Percentiles rank a stretch among this genome's conserved stretches.
Evolutionary conservation across 92 coral and sea anemone species (phyloP).

Genomic region (Epizoanthus scotinus): DNA sequence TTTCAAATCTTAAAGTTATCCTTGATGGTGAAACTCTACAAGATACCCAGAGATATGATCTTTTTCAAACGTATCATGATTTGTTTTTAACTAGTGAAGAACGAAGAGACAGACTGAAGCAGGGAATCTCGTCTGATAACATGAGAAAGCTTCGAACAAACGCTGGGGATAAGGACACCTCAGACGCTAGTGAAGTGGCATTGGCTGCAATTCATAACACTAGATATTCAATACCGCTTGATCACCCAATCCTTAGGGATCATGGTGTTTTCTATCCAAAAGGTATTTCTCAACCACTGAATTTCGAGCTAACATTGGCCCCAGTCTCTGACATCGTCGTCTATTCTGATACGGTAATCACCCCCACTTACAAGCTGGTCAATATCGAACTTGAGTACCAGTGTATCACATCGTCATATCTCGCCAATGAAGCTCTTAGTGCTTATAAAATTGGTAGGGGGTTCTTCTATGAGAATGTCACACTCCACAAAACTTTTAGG

Average conservation of each 20-base stretch:
- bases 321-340: slow-evolving; percentile 40
- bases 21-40: not conserved
- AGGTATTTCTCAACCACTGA: slow-evolving; percentile 44
- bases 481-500: too few species aligned
- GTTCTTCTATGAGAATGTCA: too few species aligned
- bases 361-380: slow-evolving; percentile 39
- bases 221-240: slow-evolving; percentile 38
- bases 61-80: slow-evolving; percentile 44
- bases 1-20: too few species aligned
- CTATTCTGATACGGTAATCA: not conserved
- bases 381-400: slow-evolving; percentile 54
- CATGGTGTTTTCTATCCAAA: slow-evolving; percentile 57
- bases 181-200: slow-evolving; percentile 12
- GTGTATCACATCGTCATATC: slow-evolving; percentile 39
- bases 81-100: slow-evolving; percentile 8
- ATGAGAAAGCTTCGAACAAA: slow-evolving; percentile 42
- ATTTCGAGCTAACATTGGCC: slow-evolving; percentile 48
- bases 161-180: slow-evolving; percentile 5
- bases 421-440: slow-evolving; percentile 37
- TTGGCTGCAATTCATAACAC: slow-evolving; percentile 38
- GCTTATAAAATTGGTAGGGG: slow-evolving; percentile 19
- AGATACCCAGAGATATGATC: slow-evolving; percentile 45
- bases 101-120: slow-evolving; percentile 30
- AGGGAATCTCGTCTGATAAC: slow-evolving; percentile 3
- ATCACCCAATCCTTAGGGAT: slow-evolving; percentile 44